phyloP scores from a whole-genome alignment of 1,140 invertebrate species.

The Achroia grisella region DNA sequence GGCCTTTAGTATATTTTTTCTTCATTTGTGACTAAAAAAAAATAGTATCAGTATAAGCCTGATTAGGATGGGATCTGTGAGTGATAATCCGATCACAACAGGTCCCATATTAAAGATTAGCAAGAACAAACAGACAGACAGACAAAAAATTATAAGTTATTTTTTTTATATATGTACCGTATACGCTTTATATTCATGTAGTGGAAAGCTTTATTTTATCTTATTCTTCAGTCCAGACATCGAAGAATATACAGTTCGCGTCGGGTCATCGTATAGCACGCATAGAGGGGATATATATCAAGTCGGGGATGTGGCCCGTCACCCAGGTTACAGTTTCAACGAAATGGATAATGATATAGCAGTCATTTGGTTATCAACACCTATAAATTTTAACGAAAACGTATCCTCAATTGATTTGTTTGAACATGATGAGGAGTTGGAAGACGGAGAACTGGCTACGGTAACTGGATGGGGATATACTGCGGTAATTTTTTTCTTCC shows the following conservation, averaged over 20 bases:
- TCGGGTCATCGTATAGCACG: constrained; percentile 45
- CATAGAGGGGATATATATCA: constrained; percentile 40
- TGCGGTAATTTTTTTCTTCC: constrained; percentile 23
- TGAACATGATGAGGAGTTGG: constrained; percentile 39
- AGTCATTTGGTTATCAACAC: constrained; percentile 72
- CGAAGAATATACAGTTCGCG: constrained; percentile 34
- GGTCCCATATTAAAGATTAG: too few relatives aligned
- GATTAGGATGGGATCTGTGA: too few relatives aligned
- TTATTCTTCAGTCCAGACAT: constrained; percentile 26
- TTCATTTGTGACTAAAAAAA: too few relatives aligned
- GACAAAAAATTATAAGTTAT: too few relatives aligned
- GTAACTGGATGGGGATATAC: constrained; percentile 59
- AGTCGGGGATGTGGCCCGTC: constrained; percentile 38
- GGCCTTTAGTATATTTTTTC: too few relatives aligned
- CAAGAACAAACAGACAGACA: too few relatives aligned
- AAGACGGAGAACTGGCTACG: constrained; percentile 41
- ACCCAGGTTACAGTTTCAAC: constrained; percentile 37
- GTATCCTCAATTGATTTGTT: constrained; percentile 72
- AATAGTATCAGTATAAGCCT: too few relatives aligned
- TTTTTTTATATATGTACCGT: neutral
- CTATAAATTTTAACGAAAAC: constrained; percentile 68
- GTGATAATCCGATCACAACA: too few relatives aligned
- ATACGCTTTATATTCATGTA: neutral
- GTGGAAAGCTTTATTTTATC: neutral
- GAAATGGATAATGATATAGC: constrained; percentile 76